Percentiles rank a stretch among this genome's conserved stretches.
Conservation (phyloP, 1,140 invertebrate species). For the Mamestra configurata region DNA sequence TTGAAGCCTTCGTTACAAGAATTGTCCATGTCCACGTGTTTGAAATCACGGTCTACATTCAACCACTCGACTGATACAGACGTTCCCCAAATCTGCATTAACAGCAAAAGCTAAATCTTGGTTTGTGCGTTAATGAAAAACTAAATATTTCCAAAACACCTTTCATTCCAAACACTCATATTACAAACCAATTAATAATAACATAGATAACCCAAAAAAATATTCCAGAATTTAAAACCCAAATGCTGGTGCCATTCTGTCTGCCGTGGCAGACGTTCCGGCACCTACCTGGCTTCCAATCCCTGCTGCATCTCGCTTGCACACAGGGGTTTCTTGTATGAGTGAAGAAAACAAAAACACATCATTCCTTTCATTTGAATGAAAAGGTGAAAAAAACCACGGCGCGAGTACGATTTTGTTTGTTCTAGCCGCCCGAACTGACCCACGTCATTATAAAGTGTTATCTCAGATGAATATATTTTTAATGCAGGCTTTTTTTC, state of each 20-base stretch:
- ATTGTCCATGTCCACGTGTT: too few species aligned
- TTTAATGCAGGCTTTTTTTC: constrained; percentile 77
- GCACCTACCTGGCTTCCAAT: constrained; percentile 78
- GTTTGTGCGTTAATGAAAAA: too few species aligned
- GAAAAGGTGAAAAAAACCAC: constrained; percentile 80
- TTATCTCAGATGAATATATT: constrained; percentile 85
- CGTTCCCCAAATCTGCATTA: too few species aligned
- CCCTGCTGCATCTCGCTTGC: constrained; percentile 67
- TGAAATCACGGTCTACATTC: too few species aligned
- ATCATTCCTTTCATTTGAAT: constrained; percentile 78
- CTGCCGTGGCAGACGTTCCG: constrained; percentile 77
- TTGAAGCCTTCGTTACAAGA: too few species aligned
- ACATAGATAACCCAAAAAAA: constrained; percentile 51
- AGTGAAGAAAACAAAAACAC: constrained; percentile 58
- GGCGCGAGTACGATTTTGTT: constrained; percentile 80
- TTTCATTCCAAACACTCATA: neutral
- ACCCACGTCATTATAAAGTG: constrained; percentile 85
- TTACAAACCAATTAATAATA: constrained; percentile 45
- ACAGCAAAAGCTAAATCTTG: too few species aligned
- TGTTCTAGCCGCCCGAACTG: constrained; percentile 84
- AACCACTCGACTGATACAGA: too few species aligned
- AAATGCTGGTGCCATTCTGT: constrained; percentile 78
- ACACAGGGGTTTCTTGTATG: constrained; percentile 26
- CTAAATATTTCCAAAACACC: constrained; percentile 16
- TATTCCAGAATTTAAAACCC: constrained; percentile 51